Evolutionary conservation across 1,140 invertebrate genomes (phyloP).

Genomic region (Saccostrea cuccullata): DNA sequence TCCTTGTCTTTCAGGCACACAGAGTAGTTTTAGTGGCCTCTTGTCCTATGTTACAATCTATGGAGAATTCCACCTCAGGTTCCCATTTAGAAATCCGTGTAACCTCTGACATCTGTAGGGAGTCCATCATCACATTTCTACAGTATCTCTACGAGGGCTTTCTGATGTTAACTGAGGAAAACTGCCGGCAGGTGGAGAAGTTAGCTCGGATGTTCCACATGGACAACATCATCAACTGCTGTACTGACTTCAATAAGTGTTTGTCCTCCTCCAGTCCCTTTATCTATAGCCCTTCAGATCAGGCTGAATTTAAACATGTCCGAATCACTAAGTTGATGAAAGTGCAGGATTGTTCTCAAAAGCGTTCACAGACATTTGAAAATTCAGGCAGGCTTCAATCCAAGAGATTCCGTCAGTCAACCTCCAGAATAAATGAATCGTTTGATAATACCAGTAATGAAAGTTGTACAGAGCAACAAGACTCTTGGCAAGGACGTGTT

Average conservation of each 20-base stretch:
- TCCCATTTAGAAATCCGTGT: slow-evolving; percentile 43
- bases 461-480: not conserved
- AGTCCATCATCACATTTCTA: slow-evolving; percentile 41
- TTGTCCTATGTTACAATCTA: slow-evolving; percentile 42
- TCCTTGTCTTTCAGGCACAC: slow-evolving; percentile 32
- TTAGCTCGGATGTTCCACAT: slow-evolving; percentile 37
- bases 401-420: not conserved
- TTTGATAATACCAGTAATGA: not conserved
- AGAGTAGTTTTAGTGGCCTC: slow-evolving; percentile 41
- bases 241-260: slow-evolving; percentile 33
- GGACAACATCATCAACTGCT: slow-evolving; percentile 35
- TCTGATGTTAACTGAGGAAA: slow-evolving; percentile 38
- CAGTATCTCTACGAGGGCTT: slow-evolving; percentile 44
- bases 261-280: not conserved
- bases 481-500: not conserved
- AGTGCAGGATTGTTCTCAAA: not conserved
- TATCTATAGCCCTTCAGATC: not conserved
- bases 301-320: slow-evolving; percentile 20
- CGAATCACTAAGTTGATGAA: slow-evolving; percentile 1
- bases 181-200: slow-evolving; percentile 33
- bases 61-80: slow-evolving; percentile 35
- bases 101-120: slow-evolving; percentile 22
- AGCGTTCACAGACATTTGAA: not conserved
- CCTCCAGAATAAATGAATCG: not conserved
- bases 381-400: not conserved